These are phyloP conservation scores for Dolichotis patagonum DNA, from an alignment of 2,113 vertebrate species.

Conservation along the genomic window DNA sequence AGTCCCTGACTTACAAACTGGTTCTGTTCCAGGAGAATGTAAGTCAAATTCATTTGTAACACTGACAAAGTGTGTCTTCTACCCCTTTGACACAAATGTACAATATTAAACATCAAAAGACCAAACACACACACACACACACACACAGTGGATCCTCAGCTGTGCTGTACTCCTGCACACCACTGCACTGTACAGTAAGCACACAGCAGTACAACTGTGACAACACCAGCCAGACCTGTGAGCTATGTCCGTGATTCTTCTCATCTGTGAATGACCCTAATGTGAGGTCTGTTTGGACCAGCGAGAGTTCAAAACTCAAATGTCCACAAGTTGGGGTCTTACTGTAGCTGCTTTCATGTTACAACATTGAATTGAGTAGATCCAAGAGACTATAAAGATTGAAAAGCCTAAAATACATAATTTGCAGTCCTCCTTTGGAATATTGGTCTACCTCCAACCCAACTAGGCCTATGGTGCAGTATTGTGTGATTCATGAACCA, in stretches of 20 bases:
- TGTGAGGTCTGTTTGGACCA: neutral
- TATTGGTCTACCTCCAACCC: neutral
- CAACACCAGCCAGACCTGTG: rapidly evolving
- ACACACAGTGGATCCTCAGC: neutral
- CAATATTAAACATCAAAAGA: neutral
- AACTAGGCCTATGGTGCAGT: neutral
- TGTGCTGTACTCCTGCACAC: neutral
- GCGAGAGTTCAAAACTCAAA: neutral
- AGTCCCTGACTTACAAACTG: neutral
- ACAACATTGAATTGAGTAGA: neutral
- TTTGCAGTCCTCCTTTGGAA: neutral
- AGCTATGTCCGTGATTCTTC: neutral
- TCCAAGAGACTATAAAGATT: neutral
- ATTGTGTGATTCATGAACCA: neutral
- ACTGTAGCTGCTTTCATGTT: neutral
- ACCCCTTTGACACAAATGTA: neutral
- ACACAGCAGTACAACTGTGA: neutral
- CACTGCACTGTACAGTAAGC: neutral
- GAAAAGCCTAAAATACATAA: neutral
- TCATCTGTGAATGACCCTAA: neutral
- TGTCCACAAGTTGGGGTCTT: neutral
- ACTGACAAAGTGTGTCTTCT: neutral
- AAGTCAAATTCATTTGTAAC: neutral
- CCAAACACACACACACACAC: neutral
- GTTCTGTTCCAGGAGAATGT: neutral